Conservation (phyloP, 2,113 vertebrate species). For the Greenwoodochromis staneri region DNA sequence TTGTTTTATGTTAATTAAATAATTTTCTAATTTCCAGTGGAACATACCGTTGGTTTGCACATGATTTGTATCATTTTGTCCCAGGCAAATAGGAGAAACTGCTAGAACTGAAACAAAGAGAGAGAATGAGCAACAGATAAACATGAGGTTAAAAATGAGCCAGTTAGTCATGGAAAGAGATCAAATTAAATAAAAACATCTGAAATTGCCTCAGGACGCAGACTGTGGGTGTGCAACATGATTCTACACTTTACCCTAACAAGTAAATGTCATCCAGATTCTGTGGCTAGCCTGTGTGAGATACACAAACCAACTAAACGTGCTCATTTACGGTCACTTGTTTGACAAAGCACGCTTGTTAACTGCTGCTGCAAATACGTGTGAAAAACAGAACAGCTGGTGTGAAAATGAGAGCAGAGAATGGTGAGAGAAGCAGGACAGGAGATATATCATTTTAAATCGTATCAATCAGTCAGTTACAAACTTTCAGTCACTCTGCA, state of each 20-base stretch:
- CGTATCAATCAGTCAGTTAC: not conserved
- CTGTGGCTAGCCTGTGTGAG: not conserved
- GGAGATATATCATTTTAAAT: not conserved
- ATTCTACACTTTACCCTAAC: not conserved
- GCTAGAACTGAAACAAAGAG: slow-evolving; percentile 17
- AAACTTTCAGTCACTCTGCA: not conserved
- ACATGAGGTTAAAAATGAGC: not conserved
- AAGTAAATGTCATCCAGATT: not conserved
- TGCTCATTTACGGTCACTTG: not conserved
- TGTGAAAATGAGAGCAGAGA: not conserved
- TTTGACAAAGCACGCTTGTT: not conserved
- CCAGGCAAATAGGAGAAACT: not conserved
- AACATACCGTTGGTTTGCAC: not conserved
- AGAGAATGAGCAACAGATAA: not conserved
- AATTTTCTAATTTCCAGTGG: not conserved
- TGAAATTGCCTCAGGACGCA: not conserved
- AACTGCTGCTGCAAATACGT: not conserved
- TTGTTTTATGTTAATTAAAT: not conserved
- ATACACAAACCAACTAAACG: not conserved
- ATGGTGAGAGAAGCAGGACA: not conserved
- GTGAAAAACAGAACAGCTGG: not conserved
- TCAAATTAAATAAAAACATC: not conserved
- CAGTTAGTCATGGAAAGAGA: not conserved
- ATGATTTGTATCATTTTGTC: rapidly evolving
- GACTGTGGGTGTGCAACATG: not conserved